Evolutionary conservation across 2,888 invertebrate genomes (phyloP).

Genomic region (Lepidocyrtoides sp.): DNA sequence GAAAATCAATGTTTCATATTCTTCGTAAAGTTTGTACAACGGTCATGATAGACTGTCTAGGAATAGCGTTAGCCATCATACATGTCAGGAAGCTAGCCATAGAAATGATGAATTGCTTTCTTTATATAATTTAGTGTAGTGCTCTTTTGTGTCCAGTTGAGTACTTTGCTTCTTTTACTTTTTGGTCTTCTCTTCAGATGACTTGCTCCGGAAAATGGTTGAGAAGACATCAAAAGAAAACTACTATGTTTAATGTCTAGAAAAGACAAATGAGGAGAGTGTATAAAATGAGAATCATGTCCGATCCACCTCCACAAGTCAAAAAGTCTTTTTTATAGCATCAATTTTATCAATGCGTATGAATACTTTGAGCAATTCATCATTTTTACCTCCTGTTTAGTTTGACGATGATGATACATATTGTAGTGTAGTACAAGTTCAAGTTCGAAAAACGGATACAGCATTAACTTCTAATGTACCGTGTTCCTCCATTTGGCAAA

Average conservation of each 20-base stretch:
- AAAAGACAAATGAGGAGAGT: conserved; percentile 75
- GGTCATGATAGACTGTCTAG: neutral
- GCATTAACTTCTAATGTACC: too few relatives aligned
- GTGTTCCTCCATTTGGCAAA: neutral
- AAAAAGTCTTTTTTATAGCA: conserved; percentile 41
- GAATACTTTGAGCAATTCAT: too few relatives aligned
- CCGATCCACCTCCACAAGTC: conserved; percentile 61
- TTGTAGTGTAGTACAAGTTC: too few relatives aligned
- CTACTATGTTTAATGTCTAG: conserved; percentile 63
- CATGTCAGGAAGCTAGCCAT: conserved; percentile 56
- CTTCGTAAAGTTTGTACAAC: neutral
- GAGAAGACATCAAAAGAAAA: conserved; percentile 21
- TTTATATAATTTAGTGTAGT: conserved; percentile 49
- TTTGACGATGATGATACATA: too few relatives aligned
- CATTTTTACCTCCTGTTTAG: neutral
- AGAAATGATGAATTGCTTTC: conserved; percentile 77
- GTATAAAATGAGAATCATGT: conserved; percentile 74
- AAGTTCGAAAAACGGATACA: too few relatives aligned
- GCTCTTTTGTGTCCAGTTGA: conserved; percentile 77
- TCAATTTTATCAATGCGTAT: conserved; percentile 44
- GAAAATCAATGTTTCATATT: conserved; percentile 30
- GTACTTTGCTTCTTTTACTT: conserved; percentile 48
- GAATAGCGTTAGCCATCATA: conserved; percentile 6
- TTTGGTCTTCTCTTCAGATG: neutral
- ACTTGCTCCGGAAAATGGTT: conserved; percentile 1